Conservation (phyloP, 2,888 invertebrate species). For the Cheilosia soror region DNA sequence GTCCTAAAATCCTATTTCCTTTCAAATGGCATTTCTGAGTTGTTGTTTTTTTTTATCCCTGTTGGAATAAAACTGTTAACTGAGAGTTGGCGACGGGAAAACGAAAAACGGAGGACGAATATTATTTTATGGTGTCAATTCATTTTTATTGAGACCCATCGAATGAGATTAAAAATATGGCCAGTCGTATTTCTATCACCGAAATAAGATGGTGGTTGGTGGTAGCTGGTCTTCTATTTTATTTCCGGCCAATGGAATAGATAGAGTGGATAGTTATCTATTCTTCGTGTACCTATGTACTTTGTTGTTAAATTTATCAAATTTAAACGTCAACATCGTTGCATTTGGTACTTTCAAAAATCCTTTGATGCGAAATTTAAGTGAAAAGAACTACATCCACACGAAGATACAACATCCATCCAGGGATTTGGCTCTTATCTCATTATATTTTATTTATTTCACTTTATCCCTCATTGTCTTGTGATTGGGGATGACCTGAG, state of each 20-base stretch:
- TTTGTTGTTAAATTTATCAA: background rate
- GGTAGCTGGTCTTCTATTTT: background rate
- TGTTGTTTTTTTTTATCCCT: constrained; percentile 11
- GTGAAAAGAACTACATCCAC: background rate
- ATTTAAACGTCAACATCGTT: too few species aligned
- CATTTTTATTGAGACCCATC: constrained; percentile 77
- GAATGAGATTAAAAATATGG: constrained; percentile 78
- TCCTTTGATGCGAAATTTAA: constrained; percentile 31
- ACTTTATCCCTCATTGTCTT: constrained; percentile 42
- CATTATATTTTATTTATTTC: constrained; percentile 59
- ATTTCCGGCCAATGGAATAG: constrained; percentile 50
- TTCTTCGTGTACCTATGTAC: too few species aligned
- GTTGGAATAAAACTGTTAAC: constrained; percentile 59
- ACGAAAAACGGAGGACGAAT: constrained; percentile 51
- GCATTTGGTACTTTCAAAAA: background rate
- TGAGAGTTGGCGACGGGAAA: constrained; percentile 56
- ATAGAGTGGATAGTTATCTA: constrained; percentile 24
- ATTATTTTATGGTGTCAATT: constrained; percentile 78
- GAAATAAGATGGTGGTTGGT: constrained; percentile 53
- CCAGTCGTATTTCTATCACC: constrained; percentile 66
- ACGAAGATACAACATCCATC: background rate
- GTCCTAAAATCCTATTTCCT: constrained; percentile 60
- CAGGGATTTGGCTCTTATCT: constrained; percentile 25
- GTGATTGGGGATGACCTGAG: constrained; percentile 46
- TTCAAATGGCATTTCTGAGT: constrained; percentile 53